Conservation (phyloP, 2,797 vertebrate species). For the Sorex maritimensis region DNA sequence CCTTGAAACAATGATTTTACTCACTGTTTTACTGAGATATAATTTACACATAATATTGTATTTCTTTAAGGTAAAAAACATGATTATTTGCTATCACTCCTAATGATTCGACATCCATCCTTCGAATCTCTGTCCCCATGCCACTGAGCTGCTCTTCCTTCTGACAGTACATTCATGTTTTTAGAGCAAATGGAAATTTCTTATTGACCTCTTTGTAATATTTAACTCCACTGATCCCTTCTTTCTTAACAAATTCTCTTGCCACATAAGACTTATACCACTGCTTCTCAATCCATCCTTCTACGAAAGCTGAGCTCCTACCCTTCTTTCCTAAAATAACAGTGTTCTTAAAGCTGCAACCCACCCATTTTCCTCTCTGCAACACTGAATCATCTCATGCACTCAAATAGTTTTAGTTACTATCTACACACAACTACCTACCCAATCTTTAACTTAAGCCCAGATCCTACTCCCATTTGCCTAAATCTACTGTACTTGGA, state of each 20-base stretch:
- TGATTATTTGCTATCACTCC: neutral
- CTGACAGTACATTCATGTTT: conserved; percentile 1
- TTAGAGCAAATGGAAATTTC: conserved; percentile 4
- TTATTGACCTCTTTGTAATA: neutral
- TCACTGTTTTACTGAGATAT: neutral
- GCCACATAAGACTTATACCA: neutral
- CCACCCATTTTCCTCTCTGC: neutral
- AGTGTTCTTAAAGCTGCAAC: neutral
- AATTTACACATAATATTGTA: neutral
- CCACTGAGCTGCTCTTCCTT: conserved; percentile 31
- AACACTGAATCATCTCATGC: neutral
- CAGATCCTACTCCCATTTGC: conserved; percentile 22
- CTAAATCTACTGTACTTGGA: neutral
- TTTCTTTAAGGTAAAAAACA: conserved; percentile 1
- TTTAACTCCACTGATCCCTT: conserved; percentile 12
- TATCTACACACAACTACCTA: neutral
- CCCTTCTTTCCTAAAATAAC: conserved; percentile 6
- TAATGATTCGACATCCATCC: conserved; percentile 27
- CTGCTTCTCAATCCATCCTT: neutral
- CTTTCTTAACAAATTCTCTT: conserved; percentile 40
- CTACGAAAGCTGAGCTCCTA: neutral
- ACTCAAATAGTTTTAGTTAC: neutral
- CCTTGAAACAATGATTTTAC: conserved; percentile 32
- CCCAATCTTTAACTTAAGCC: conserved; percentile 14
- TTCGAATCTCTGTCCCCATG: conserved; percentile 17